Percentiles rank a stretch among this genome's conserved stretches.
Conservation (phyloP, 1,140 invertebrate genomes). For the Probaryconus sp. region DNA sequence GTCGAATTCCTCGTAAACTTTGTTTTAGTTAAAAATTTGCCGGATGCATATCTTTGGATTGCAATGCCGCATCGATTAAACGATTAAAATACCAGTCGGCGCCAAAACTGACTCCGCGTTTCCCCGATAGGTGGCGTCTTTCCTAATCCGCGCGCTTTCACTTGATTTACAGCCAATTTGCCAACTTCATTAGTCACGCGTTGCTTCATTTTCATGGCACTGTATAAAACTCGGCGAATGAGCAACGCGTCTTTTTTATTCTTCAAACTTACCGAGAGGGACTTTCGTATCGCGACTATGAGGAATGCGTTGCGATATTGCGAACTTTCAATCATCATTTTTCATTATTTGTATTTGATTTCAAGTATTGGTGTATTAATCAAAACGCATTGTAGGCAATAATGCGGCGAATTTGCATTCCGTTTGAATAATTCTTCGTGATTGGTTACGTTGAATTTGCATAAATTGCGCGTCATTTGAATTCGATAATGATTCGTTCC, state of each 20-base stretch:
- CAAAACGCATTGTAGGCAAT: conserved; percentile 32
- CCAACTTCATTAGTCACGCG: conserved; percentile 44
- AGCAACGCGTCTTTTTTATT: conserved; percentile 10
- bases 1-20: too few relatives aligned
- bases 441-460: conserved; percentile 38
- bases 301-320: conserved; percentile 22
- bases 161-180: conserved; percentile 50
- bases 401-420: conserved; percentile 38
- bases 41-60: too few relatives aligned
- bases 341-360: conserved; percentile 43
- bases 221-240: conserved; percentile 15
- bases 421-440: conserved; percentile 32
- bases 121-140: conserved; percentile 29
- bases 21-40: too few relatives aligned
- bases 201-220: conserved; percentile 48
- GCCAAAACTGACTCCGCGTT: conserved; percentile 43
- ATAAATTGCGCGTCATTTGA: conserved; percentile 46
- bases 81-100: conserved; percentile 63
- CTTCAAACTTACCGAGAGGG: conserved; percentile 2
- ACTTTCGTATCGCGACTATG: not conserved
- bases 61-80: conserved; percentile 72
- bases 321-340: conserved; percentile 41
- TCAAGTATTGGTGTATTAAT: conserved; percentile 32
- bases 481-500: conserved; percentile 43
- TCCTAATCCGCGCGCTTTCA: conserved; percentile 42